Base-by-base conservation (phyloP, 2,797 vertebrate genomes). In the Notolabrus celidotus region DNA sequence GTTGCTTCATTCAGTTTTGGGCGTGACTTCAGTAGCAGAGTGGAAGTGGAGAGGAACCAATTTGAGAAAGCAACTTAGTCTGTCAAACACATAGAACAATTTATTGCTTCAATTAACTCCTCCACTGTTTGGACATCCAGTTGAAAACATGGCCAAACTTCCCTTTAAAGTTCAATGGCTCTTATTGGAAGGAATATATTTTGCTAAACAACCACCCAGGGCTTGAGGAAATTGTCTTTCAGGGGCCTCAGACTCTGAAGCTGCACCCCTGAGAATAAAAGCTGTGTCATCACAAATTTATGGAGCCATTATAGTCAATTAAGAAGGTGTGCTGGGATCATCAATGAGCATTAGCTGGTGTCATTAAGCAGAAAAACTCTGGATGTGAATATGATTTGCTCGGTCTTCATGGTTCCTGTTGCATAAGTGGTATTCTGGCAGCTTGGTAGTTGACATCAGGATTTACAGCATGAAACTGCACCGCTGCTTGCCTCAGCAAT, bases 271-370 rank as follows among this genome's bases (percentile, higher is more conserved):
- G 77, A 54, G 73, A 67, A 62, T 59, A 53, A 67, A 33, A 77
- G 50, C 72, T 75, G 38, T 66, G 36, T 77, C 71, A 70, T 69
- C n/a, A 43, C 61, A 63, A 71, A 74, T 66, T 47, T 72, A 77
- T 71, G 80, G 16, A 58, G 62, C 57, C 64, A 84, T 84, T 85
- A 85, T 2, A 47, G 73, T 60, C 77, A 78, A 73, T 85, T 83
- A 79, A 77, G 66, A 64, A 72, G 69, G 74, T 68, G 72, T 59
- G 74, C 55, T 67, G 62, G 71, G 66, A 71, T 65, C 43, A 60
- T 67, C 81, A 77, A 76, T 86, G 75, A 16, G 49, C 67, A 64
- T 77, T 69, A 82, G 86, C 80, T 71, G 72, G 47, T n/a, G 67
- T 80, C 53, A 83, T 88, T 80, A 86, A 69, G 58, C 77, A 73